phyloP scores from a whole-genome alignment of 2,888 invertebrate species.

The Cylloceria caligata region DNA sequence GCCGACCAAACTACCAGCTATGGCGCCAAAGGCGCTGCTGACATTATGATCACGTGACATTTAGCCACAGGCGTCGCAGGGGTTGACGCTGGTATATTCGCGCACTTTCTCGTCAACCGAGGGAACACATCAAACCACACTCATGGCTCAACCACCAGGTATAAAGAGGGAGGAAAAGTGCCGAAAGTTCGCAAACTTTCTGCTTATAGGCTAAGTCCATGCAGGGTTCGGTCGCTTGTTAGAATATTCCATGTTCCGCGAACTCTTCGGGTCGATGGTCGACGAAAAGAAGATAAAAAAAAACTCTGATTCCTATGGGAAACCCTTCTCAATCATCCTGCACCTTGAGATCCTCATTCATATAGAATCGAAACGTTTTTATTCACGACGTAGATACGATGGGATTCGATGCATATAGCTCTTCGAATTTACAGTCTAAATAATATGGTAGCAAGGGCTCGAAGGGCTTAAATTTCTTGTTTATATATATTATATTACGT shows the following conservation, averaged over 20 bases:
- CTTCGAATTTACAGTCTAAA: not conserved
- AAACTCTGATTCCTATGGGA: not conserved
- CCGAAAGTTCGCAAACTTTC: conserved; percentile 42
- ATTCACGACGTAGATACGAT: not conserved
- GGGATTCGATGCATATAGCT: not conserved
- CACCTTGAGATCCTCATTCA: not conserved
- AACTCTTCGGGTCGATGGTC: conserved; percentile 17
- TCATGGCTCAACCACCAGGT: conserved; percentile 26
- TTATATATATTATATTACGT: not conserved
- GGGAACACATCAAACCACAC: conserved; percentile 14
- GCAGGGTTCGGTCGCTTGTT: not conserved
- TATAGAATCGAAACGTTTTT: not conserved
- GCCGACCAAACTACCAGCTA: conserved; percentile 17
- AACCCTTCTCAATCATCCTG: not conserved
- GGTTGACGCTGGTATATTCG: not conserved
- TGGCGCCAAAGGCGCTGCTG: conserved; percentile 69
- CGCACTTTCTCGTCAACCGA: not conserved
- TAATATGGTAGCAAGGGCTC: not conserved
- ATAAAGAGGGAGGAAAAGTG: conserved; percentile 2
- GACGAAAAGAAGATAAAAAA: not conserved
- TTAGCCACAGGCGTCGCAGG: conserved; percentile 52
- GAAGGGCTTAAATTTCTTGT: not conserved
- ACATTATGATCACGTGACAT: conserved; percentile 74
- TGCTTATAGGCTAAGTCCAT: not conserved
- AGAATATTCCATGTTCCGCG: conserved; percentile 22